Evolutionary conservation across 1,140 invertebrate species (phyloP).

Genomic region (Holotrichia oblita): DNA sequence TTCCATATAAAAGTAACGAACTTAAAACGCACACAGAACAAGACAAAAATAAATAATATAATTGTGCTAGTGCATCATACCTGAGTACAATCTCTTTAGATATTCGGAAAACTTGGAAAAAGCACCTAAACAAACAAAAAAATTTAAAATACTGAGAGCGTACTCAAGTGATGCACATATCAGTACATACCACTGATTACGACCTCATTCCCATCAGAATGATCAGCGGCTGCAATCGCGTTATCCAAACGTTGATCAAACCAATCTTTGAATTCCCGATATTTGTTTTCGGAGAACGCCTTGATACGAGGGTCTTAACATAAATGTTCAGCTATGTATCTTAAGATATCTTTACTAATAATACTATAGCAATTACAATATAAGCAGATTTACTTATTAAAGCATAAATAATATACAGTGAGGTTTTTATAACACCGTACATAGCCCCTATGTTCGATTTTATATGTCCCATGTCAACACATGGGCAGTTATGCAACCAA

Average conservation of each 20-base stretch:
- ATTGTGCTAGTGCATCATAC: conserved; percentile 64
- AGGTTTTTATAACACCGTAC: too few relatives aligned
- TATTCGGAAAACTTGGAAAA: conserved; percentile 65
- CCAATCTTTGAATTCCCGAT: conserved; percentile 78
- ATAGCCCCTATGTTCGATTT: too few relatives aligned
- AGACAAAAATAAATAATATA: not conserved
- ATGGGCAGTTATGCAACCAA: too few relatives aligned
- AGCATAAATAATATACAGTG: not conserved
- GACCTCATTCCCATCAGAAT: conserved; percentile 55
- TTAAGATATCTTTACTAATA: not conserved
- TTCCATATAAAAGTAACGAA: too few relatives aligned
- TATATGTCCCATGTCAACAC: too few relatives aligned
- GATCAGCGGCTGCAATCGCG: conserved; percentile 81
- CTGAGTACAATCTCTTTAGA: conserved; percentile 71
- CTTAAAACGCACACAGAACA: not conserved
- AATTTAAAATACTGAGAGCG: conserved; percentile 60
- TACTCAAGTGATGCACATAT: conserved; percentile 56
- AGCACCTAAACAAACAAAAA: conserved; percentile 70
- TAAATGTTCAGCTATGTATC: not conserved
- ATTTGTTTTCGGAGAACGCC: conserved; percentile 74
- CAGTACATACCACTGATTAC: conserved; percentile 52
- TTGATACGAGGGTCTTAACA: conserved; percentile 79
- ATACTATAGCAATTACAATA: not conserved
- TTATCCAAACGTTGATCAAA: conserved; percentile 83
- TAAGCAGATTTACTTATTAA: not conserved